phyloP scores from a whole-genome alignment of 2,113 vertebrate species.

The Chitala chitala region DNA sequence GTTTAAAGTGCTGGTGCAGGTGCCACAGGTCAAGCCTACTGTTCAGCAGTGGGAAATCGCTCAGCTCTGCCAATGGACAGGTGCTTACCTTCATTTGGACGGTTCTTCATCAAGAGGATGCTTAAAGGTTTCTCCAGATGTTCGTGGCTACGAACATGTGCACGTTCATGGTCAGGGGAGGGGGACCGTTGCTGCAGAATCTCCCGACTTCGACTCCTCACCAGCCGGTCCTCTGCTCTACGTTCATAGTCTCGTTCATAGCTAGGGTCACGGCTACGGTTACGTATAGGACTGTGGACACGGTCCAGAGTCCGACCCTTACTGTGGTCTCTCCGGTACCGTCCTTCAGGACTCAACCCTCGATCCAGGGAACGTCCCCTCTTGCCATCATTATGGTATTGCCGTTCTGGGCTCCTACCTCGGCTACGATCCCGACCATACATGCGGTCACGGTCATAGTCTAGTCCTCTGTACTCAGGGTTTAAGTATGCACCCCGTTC shows the following conservation, averaged over 20 bases:
- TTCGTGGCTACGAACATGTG: conserved; percentile 53
- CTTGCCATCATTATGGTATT: conserved; percentile 52
- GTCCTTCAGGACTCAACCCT: conserved; percentile 62
- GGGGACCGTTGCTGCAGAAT: conserved; percentile 47
- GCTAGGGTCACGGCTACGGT: conserved; percentile 49
- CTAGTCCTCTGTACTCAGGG: conserved; percentile 45
- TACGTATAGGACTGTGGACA: conserved; percentile 48
- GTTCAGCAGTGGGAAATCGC: not conserved
- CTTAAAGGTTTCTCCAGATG: conserved; percentile 66
- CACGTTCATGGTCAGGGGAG: conserved; percentile 37
- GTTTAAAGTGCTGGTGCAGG: not conserved
- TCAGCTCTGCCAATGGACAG: not conserved
- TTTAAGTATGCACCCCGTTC: conserved; percentile 52
- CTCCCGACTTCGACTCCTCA: conserved; percentile 69
- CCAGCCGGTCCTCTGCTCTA: conserved; percentile 42
- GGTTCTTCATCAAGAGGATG: conserved; percentile 82
- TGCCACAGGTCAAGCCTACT: not conserved
- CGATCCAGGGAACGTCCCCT: conserved; percentile 55
- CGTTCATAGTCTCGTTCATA: conserved; percentile 40
- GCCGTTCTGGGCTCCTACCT: conserved; percentile 50
- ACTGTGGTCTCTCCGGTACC: conserved; percentile 64
- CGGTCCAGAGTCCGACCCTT: conserved; percentile 67
- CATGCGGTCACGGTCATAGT: conserved; percentile 40
- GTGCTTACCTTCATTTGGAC: conserved; percentile 77
- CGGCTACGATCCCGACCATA: conserved; percentile 55